These are phyloP conservation scores for Pseudomyrmex sp. DNA, from an alignment of 1,140 invertebrate genomes.

Conservation along the genomic window DNA sequence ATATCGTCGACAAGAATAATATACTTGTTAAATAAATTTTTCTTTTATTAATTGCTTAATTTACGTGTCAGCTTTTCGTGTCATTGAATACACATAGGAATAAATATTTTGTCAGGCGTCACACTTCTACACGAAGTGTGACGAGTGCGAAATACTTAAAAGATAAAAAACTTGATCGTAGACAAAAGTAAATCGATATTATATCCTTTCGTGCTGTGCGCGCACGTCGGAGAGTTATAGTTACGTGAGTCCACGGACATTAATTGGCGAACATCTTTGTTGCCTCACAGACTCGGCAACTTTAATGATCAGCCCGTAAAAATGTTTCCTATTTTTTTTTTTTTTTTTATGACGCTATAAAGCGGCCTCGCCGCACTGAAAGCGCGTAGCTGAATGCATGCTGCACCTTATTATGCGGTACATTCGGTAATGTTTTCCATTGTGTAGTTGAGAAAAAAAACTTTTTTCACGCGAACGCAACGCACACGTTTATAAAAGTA, in stretches of 20 bases:
- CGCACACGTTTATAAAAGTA: background rate
- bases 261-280: conserved; percentile 78
- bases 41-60: conserved; percentile 25
- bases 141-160: conserved; percentile 17
- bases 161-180: conserved; percentile 12
- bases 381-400: conserved; percentile 24
- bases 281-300: conserved; percentile 57
- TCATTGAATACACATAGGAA: conserved; percentile 15
- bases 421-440: background rate
- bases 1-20: too few species aligned
- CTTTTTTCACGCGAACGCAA: background rate
- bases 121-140: too few species aligned
- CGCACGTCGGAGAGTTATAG: conserved; percentile 18
- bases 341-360: conserved; percentile 71
- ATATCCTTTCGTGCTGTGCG: background rate
- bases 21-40: background rate
- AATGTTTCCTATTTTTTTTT: conserved; percentile 77
- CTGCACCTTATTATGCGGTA: conserved; percentile 48
- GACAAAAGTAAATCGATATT: conserved; percentile 30
- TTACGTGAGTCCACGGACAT: conserved; percentile 61
- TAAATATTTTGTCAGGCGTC: conserved; percentile 26
- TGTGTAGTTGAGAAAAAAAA: background rate
- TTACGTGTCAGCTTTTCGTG: background rate
- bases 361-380: conserved; percentile 53
- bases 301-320: conserved; percentile 80